Base-by-base conservation (phyloP, 2,888 invertebrate genomes). In the Nomada hirtipes region DNA sequence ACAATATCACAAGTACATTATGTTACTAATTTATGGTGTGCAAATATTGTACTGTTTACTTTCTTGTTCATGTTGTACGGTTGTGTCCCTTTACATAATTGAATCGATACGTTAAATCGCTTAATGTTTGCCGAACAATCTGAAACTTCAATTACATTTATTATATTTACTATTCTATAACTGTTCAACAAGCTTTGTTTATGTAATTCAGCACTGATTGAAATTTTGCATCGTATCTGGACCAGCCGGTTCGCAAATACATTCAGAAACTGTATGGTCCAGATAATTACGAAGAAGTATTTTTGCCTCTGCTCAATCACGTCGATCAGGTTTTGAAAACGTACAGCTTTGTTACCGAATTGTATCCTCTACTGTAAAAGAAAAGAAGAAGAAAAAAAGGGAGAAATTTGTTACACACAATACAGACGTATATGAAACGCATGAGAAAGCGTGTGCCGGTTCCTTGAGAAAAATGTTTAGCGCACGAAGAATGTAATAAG, bases 361-460 rank as follows among this genome's bases (percentile, higher is more conserved):
- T 76, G 59, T 59, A 50, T 76, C 36, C 47, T 26, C 20, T 50
- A 26, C 52, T 47, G 67, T 53, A 57, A 68, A 11, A 20, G n/a
- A 53, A n/a, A n/a, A 53, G n/a, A 23, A 53, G n/a, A 23, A 57
- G 55, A 47, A 44, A 11, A 47, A 13, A 18, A 13, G 10, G 20
- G 29, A 60, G 4, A 70, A 72, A 68, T 76, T 76, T 75, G 74
- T 79, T 75, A 79, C 53, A 61, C 23, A 36, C 47, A 36, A 63
- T 36, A 59, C 36, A 36, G 52, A 63, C 55, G 20, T 72, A n/a
- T 79, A 2, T 79, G 69, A 20, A 63, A 11, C 73, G 69, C 65
- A 69, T 57, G 11, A 73, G 2, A 52, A 29, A 63, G 63, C 44
- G 63, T 36, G 60, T 20, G 69, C n/a, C 20, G 68, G 68, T 36